Percentiles rank a stretch among this genome's conserved stretches.
Evolutionary conservation across 2,797 vertebrate species (phyloP).

Genomic region (Halcyon smyrnensis): DNA sequence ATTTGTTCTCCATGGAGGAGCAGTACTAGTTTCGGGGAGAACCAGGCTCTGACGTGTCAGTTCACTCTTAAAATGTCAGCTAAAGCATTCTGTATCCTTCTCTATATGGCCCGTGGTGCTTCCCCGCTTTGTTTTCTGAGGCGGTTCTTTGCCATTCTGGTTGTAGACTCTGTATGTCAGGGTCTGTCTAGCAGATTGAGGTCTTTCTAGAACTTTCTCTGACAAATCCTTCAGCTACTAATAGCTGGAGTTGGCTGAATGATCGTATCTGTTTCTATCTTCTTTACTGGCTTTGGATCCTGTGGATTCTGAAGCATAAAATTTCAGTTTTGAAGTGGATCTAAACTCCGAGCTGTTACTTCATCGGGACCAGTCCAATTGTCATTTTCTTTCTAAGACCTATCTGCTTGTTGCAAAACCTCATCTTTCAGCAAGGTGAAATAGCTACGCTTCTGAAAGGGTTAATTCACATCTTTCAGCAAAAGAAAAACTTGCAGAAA

Average conservation of each 20-base stretch:
- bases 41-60: neutral
- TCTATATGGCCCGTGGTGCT: neutral
- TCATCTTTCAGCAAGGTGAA: neutral
- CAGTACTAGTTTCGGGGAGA: neutral
- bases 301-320: neutral
- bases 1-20: neutral
- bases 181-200: neutral
- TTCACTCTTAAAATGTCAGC: neutral
- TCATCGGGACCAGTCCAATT: neutral
- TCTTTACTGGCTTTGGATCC: neutral
- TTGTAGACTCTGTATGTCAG: neutral
- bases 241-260: neutral
- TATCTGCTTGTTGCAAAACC: neutral
- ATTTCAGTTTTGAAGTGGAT: neutral
- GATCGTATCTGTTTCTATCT: neutral
- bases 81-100: neutral
- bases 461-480: neutral
- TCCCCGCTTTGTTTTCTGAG: neutral
- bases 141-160: neutral
- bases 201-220: neutral
- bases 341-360: neutral
- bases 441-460: neutral
- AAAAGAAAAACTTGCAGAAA: neutral
- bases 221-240: neutral
- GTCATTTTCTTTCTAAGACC: neutral